These are phyloP conservation scores for Trypoxylus dichotomus DNA, from an alignment of 1,140 invertebrate genomes.

Conservation along the genomic window DNA sequence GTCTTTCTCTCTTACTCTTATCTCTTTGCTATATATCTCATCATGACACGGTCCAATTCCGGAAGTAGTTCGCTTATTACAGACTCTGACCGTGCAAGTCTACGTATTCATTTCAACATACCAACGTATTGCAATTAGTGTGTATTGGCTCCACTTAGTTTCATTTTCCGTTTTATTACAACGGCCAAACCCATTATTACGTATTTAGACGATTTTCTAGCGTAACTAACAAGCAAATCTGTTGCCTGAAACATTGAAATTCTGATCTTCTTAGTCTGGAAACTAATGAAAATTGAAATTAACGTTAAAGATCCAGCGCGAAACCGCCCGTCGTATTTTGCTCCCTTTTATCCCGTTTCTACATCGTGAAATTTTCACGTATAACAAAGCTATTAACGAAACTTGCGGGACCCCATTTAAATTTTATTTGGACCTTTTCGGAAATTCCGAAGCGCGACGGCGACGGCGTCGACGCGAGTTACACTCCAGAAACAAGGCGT, in stretches of 20 bases:
- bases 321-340: not conserved
- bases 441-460: not conserved
- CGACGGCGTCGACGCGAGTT: not conserved
- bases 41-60: too few relatives aligned
- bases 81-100: too few relatives aligned
- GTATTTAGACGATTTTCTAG: not conserved
- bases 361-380: not conserved
- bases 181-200: too few relatives aligned
- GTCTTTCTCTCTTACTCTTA: too few relatives aligned
- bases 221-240: not conserved
- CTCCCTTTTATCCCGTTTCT: not conserved
- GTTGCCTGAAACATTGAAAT: not conserved
- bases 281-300: slow-evolving; percentile 8
- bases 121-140: too few relatives aligned
- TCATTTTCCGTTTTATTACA: too few relatives aligned
- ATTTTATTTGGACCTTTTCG: not conserved
- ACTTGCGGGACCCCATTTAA: not conserved
- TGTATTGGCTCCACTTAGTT: too few relatives aligned
- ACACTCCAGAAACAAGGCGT: not conserved
- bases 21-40: too few relatives aligned
- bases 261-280: not conserved
- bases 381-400: slow-evolving; percentile 7
- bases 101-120: too few relatives aligned
- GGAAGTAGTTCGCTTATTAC: too few relatives aligned
- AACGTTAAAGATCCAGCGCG: not conserved